Conservation (phyloP, 1,140 invertebrate genomes). For the Drosophila ogumai region DNA sequence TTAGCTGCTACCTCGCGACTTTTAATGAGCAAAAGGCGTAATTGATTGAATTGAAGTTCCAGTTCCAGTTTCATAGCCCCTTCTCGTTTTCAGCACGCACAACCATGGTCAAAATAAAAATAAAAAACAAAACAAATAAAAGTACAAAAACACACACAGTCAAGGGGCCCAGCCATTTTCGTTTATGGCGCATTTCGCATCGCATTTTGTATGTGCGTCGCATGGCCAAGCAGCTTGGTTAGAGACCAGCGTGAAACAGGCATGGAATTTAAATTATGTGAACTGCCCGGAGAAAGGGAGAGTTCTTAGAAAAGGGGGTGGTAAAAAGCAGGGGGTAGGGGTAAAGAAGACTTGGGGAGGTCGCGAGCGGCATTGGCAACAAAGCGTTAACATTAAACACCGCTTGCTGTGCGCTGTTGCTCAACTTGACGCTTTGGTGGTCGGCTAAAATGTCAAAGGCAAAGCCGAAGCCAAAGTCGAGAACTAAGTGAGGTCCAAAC, state of each 20-base stretch:
- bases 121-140: neutral
- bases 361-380: constrained; percentile 23
- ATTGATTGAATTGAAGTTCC: constrained; percentile 71
- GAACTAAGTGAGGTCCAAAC: constrained; percentile 1
- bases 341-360: neutral
- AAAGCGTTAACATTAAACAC: constrained; percentile 62
- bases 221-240: constrained; percentile 55
- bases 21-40: constrained; percentile 68
- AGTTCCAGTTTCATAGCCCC: constrained; percentile 42
- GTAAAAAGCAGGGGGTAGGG: too few relatives aligned
- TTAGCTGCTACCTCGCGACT: constrained; percentile 26
- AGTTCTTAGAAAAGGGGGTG: neutral
- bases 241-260: constrained; percentile 54
- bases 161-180: constrained; percentile 51
- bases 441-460: constrained; percentile 51
- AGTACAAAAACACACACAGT: constrained; percentile 15
- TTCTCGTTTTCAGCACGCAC: constrained; percentile 15
- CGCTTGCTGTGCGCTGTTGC: constrained; percentile 22
- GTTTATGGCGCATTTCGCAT: constrained; percentile 45
- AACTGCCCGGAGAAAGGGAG: neutral
- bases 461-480: constrained; percentile 1
- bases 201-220: constrained; percentile 46
- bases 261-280: constrained; percentile 65
- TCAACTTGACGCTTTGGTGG: constrained; percentile 35
- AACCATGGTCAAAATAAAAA: neutral